Evolutionary conservation across 2,888 invertebrate species (phyloP).

Genomic region (Iphiclides podalirius): DNA sequence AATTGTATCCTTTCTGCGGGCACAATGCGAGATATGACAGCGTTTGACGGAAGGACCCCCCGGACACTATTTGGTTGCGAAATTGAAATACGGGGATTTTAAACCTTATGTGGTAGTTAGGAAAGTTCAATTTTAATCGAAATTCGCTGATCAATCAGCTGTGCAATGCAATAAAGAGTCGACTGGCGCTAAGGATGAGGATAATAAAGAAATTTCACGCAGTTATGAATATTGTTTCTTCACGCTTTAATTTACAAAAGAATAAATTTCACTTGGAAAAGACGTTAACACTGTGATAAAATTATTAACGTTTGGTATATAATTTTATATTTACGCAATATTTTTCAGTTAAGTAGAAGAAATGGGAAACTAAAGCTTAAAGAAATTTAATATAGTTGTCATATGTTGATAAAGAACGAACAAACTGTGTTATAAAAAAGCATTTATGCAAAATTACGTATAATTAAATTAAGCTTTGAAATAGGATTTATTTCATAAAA

Average conservation of each 20-base stretch:
- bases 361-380: too few species aligned
- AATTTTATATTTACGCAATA: too few species aligned
- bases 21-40: conserved; percentile 62
- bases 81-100: conserved; percentile 10
- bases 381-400: too few species aligned
- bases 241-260: conserved; percentile 38
- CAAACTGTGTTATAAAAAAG: too few species aligned
- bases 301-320: too few species aligned
- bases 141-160: conserved; percentile 6
- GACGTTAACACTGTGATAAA: too few species aligned
- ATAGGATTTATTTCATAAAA: too few species aligned
- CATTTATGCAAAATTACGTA: too few species aligned
- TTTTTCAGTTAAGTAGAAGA: too few species aligned
- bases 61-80: conserved; percentile 26
- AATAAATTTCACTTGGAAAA: conserved; percentile 13
- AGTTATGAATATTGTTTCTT: conserved; percentile 36
- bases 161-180: conserved; percentile 25
- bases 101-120: neutral
- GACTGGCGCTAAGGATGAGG: conserved; percentile 50
- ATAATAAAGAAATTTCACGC: conserved; percentile 49
- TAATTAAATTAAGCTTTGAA: too few species aligned
- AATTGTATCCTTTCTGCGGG: conserved; percentile 42
- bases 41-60: conserved; percentile 63
- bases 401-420: too few species aligned
- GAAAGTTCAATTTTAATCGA: conserved; percentile 1